Conservation (phyloP, 2,113 vertebrate species). For the Prinia subflava region DNA sequence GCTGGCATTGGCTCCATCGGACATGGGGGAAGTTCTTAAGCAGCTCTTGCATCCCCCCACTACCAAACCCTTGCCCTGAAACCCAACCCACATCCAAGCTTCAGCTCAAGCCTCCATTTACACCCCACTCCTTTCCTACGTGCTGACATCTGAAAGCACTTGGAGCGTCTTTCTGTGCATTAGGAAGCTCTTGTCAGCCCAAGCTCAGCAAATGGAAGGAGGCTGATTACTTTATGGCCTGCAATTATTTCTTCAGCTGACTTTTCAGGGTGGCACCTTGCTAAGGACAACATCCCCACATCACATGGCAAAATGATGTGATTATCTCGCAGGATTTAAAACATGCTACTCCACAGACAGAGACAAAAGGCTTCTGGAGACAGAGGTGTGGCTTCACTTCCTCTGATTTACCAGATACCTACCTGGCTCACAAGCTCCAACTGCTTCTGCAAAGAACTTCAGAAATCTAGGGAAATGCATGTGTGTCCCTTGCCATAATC, state of each 20-base stretch:
- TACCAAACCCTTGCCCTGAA: neutral
- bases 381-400: neutral
- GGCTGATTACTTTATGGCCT: neutral
- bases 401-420: neutral
- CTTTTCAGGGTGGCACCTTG: neutral
- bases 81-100: neutral
- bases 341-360: neutral
- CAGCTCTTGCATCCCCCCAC: neutral
- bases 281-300: neutral
- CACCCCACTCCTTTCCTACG: neutral
- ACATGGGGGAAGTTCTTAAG: neutral
- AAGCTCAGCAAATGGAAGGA: slow-evolving; percentile 3
- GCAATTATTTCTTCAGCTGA: neutral
- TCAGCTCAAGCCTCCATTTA: slow-evolving; percentile 10
- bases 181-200: slow-evolving; percentile 1
- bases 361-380: neutral
- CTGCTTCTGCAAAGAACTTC: neutral
- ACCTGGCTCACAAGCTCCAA: neutral
- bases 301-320: neutral
- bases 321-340: neutral
- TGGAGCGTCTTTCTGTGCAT: neutral
- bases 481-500: neutral
- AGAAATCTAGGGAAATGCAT: neutral
- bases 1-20: neutral
- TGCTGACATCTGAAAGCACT: slow-evolving; percentile 24